Evolutionary conservation across 2,113 vertebrate genomes (phyloP), one percentile per base, ranked within the genome.

Genomic region (Urocynchramus pylzowi): DNA sequence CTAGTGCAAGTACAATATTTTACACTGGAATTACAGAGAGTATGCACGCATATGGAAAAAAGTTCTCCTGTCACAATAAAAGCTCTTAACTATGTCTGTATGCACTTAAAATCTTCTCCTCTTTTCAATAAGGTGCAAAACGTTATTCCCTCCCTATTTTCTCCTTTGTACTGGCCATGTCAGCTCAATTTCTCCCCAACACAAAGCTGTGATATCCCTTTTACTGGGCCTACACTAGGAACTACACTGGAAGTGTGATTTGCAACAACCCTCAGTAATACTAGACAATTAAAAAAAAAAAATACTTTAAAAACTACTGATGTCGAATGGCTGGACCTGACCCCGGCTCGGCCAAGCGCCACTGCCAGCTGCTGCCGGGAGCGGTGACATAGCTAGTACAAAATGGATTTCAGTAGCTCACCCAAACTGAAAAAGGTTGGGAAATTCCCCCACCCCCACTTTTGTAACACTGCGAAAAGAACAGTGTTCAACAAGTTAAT

Each of bases 1-100:
- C 99, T 99, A 99, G 99, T 99, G 99, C 99, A 99, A 99, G 98
- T 99, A 99, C 98, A 99, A 99, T 99, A 99, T 99, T 98, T 99
- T 99, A 99, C 98, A 99, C 98, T 98, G 98, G 98, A 99, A 98
- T 98, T 99, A 99, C 99, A 99, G 98, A 98, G 98, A 99, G 98
- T 99, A 98, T 99, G 98, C 98, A 99, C 99, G 98, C 98, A 98
- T 98, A 98, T 98, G 98, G 98, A 98, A 98, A 98, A 98, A 98
- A 98, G 98, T 97, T 98, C 98, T 98, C 98, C 97, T 98, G 98
- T 98, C 98, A 98, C 98, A 98, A 98, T 98, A 98, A 98, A 98
- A 98, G 98, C 98, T 99, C 98, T 98, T 98, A 98, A 97, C 98
- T 98, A 98, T 97, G 98, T 97, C 97, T 98, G 98, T 98, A 98